Evolutionary conservation across 2,113 vertebrate genomes (phyloP).

Genomic region (Petaurus breviceps): DNA sequence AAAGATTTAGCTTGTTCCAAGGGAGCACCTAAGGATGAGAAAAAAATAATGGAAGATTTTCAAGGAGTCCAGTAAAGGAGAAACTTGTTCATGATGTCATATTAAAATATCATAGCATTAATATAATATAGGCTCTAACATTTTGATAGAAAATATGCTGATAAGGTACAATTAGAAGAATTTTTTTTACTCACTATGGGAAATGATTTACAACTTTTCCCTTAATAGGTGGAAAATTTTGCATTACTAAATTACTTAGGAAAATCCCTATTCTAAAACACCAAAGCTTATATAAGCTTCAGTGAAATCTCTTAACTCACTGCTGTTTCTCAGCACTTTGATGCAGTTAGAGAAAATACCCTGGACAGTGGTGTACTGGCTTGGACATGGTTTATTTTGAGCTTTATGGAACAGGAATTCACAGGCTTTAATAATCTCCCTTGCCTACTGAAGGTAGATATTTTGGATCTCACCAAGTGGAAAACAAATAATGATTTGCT

Average conservation of each 20-base stretch:
- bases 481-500: constrained; percentile 49
- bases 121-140: neutral
- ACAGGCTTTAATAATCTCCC: constrained; percentile 50
- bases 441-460: constrained; percentile 34
- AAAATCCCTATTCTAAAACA: constrained; percentile 36
- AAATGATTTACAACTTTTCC: constrained; percentile 2
- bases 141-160: constrained; percentile 43
- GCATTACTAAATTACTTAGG: constrained; percentile 16
- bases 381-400: constrained; percentile 49
- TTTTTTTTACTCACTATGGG: neutral
- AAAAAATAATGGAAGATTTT: constrained; percentile 38
- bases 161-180: constrained; percentile 18
- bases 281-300: constrained; percentile 17
- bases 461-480: constrained; percentile 34
- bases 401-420: constrained; percentile 57
- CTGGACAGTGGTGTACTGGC: neutral
- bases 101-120: constrained; percentile 8
- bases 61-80: neutral
- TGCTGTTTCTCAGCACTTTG: constrained; percentile 40
- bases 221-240: constrained; percentile 11
- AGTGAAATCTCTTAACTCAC: constrained; percentile 23
- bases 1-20: neutral
- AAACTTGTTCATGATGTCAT: constrained; percentile 17
- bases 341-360: constrained; percentile 43
- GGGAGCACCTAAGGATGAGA: neutral